A percentile compares a stretch with the other conserved stretches of the same genome.
Conservation (phyloP, 2,113 vertebrate genomes). For the Sebastes fasciatus region DNA sequence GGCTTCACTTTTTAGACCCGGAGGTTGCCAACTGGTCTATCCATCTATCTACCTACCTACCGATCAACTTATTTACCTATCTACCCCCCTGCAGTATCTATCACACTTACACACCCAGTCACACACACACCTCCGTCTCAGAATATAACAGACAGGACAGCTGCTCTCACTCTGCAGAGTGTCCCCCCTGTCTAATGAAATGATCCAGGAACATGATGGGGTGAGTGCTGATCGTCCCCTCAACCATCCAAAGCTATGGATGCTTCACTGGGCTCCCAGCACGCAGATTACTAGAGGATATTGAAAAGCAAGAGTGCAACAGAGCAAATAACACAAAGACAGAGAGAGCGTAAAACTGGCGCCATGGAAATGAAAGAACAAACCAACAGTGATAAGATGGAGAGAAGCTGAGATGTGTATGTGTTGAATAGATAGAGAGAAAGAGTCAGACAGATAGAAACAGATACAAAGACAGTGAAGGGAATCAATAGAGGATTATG, state of each 20-base stretch:
- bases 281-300: conserved; percentile 49
- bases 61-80: not conserved
- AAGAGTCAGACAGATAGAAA: conserved; percentile 3
- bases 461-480: conserved; percentile 39
- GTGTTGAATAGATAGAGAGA: not conserved
- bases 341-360: not conserved
- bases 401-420: not conserved
- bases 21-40: too few relatives aligned
- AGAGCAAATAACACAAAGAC: conserved; percentile 12
- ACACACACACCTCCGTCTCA: not conserved
- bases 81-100: not conserved
- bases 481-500: conserved; percentile 54
- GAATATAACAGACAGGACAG: conserved; percentile 17
- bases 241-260: conserved; percentile 29
- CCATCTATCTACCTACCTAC: not conserved
- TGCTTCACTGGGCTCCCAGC: conserved; percentile 41
- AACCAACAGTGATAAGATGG: conserved; percentile 39
- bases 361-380: conserved; percentile 38
- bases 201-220: conserved; percentile 50
- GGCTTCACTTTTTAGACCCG: too few relatives aligned
- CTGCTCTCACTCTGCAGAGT: conserved; percentile 20
- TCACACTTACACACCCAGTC: conserved; percentile 1
- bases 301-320: conserved; percentile 45
- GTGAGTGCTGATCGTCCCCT: conserved; percentile 35
- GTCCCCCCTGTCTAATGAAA: conserved; percentile 61